A percentile compares a stretch with the other conserved stretches of the same genome.
phyloP scores from a whole-genome alignment of 1,140 invertebrate species.

The Druon quercuslanigerum region DNA sequence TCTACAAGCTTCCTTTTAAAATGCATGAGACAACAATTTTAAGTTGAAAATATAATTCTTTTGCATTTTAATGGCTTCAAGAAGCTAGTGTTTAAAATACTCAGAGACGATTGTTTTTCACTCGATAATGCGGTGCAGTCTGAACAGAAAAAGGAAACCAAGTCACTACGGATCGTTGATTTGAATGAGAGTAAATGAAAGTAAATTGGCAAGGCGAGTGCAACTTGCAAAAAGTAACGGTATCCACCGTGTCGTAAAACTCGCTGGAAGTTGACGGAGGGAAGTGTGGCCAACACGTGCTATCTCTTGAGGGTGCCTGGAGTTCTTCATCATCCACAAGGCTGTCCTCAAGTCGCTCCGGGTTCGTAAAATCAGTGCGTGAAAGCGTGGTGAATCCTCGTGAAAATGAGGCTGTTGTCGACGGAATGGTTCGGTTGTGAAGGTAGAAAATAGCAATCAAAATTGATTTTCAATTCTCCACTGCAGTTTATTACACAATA shows the following conservation, averaged over 20 bases:
- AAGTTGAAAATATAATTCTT: too few species aligned
- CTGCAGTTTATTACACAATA: too few species aligned
- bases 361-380: not conserved
- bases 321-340: not conserved
- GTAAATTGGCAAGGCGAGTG: not conserved
- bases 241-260: not conserved
- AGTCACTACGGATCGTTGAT: too few species aligned
- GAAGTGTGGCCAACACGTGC: conserved; percentile 6
- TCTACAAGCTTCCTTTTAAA: too few species aligned
- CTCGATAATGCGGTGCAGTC: too few species aligned
- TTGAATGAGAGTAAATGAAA: not conserved
- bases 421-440: not conserved
- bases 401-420: not conserved
- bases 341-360: not conserved
- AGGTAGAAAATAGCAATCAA: not conserved
- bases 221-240: not conserved
- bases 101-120: too few species aligned
- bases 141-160: too few species aligned
- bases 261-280: not conserved
- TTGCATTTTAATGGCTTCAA: too few species aligned
- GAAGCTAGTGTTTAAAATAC: too few species aligned
- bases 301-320: not conserved
- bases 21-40: too few species aligned
- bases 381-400: not conserved
- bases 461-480: not conserved